Conservation (phyloP, 2,888 invertebrate genomes). For the Ptychoptera contaminata region DNA sequence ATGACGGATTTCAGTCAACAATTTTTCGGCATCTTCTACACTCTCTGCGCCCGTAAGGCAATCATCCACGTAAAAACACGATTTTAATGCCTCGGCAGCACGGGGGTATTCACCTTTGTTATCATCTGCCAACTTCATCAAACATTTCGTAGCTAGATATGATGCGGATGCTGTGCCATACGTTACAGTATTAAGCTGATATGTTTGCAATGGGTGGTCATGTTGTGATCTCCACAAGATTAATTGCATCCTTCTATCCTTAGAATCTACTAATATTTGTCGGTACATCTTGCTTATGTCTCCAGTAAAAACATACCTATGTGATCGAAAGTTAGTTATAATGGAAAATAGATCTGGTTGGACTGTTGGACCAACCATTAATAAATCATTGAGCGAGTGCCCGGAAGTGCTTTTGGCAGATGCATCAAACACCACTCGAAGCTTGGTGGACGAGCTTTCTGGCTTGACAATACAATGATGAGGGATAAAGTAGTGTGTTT, state of each 20-base stretch:
- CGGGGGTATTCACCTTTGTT: too few species aligned
- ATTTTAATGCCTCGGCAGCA: too few species aligned
- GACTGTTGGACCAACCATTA: slow-evolving; percentile 7
- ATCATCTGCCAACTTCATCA: too few species aligned
- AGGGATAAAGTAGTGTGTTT: slow-evolving; percentile 5
- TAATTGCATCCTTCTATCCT: not conserved
- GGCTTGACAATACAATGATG: slow-evolving; percentile 8
- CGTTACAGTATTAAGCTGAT: slow-evolving; percentile 16
- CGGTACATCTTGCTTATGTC: slow-evolving; percentile 10
- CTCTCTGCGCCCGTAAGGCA: too few species aligned
- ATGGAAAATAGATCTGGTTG: slow-evolving; percentile 5
- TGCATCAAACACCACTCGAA: slow-evolving; percentile 8
- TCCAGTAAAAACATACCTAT: slow-evolving; percentile 13
- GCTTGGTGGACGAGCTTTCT: slow-evolving; percentile 5
- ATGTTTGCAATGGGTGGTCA: slow-evolving; percentile 18
- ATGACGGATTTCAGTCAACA: too few species aligned
- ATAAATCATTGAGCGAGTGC: slow-evolving; percentile 7
- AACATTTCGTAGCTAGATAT: not conserved
- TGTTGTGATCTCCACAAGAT: not conserved
- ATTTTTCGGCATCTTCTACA: too few species aligned
- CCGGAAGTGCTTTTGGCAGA: slow-evolving; percentile 2
- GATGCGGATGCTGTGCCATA: slow-evolving; percentile 4
- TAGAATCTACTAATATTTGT: slow-evolving; percentile 1
- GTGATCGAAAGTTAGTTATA: slow-evolving; percentile 2
- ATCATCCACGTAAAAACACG: too few species aligned